Conservation (phyloP, 1,140 invertebrate species). For the Carposina sasakii region DNA sequence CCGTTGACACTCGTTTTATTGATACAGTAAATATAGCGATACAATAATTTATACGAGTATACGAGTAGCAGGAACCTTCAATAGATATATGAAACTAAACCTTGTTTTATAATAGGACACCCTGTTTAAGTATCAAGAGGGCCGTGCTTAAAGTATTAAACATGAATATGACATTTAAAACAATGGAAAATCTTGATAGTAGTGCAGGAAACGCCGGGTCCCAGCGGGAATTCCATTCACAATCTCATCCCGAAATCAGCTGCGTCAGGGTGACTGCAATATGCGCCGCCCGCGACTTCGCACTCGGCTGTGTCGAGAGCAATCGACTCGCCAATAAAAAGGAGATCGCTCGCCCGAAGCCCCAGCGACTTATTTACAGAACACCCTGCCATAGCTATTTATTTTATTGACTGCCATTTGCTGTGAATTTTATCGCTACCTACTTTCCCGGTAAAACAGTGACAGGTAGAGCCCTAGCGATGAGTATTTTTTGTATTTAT, state of each 20-base stretch:
- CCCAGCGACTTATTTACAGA: conserved; percentile 69
- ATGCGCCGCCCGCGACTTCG: conserved; percentile 30
- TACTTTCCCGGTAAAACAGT: conserved; percentile 61
- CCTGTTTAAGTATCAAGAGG: too few species aligned
- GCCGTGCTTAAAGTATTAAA: too few species aligned
- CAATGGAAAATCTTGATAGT: conserved; percentile 17
- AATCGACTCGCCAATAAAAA: conserved; percentile 71
- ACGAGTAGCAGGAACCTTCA: too few species aligned
- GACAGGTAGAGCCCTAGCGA: conserved; percentile 53
- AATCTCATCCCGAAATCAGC: conserved; percentile 62
- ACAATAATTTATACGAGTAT: too few species aligned
- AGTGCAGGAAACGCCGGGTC: conserved; percentile 29
- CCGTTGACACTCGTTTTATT: too few species aligned
- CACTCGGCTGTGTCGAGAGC: conserved; percentile 57
- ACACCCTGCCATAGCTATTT: conserved; percentile 70
- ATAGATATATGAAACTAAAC: too few species aligned
- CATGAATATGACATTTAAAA: conserved; percentile 12
- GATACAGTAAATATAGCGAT: too few species aligned
- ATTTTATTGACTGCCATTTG: conserved; percentile 72
- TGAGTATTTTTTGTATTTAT: too few species aligned
- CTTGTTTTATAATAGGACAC: too few species aligned
- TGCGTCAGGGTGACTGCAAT: conserved; percentile 51
- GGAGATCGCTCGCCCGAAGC: conserved; percentile 64
- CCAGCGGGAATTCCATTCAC: conserved; percentile 49
- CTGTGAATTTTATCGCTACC: conserved; percentile 67